These are phyloP conservation scores for Caenorhabditis latens DNA, from an alignment of 1,140 invertebrate species.

Conservation along the genomic window DNA sequence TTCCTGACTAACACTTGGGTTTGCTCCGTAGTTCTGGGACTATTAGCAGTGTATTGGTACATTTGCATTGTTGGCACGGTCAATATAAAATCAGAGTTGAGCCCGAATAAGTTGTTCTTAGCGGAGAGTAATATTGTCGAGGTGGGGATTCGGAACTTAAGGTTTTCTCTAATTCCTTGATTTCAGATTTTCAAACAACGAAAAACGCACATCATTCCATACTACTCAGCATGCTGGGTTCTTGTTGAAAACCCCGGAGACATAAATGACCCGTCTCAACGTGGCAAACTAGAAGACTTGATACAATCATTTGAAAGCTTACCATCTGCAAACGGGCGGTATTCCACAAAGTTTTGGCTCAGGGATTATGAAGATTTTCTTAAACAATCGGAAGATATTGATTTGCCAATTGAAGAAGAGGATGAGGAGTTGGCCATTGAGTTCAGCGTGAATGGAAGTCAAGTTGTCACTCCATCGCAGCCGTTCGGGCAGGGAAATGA, in stretches of 20 bases:
- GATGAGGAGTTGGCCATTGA: constrained; percentile 58
- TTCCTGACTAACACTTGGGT: constrained; percentile 71
- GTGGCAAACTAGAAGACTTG: constrained; percentile 62
- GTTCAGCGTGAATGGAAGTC: constrained; percentile 65
- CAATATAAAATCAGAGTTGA: constrained; percentile 73
- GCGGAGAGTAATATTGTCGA: constrained; percentile 70
- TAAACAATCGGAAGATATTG: constrained; percentile 69
- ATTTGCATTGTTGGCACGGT: constrained; percentile 71
- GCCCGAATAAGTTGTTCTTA: constrained; percentile 74
- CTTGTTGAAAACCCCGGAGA: constrained; percentile 77
- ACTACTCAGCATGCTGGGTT: constrained; percentile 73
- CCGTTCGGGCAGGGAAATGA: constrained; percentile 67
- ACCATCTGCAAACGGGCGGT: constrained; percentile 72
- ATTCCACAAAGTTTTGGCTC: constrained; percentile 77
- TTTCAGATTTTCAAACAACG: constrained; percentile 72
- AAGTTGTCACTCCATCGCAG: constrained; percentile 19
- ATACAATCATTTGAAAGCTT: constrained; percentile 69
- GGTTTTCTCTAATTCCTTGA: neutral
- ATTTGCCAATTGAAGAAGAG: constrained; percentile 57
- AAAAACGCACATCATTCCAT: constrained; percentile 75
- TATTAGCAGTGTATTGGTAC: constrained; percentile 72
- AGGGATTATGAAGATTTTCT: constrained; percentile 76
- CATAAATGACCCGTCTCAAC: constrained; percentile 66
- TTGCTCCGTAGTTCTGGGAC: constrained; percentile 64
- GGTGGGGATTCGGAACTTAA: constrained; percentile 37